These are phyloP conservation scores for Metacarcinus magister DNA, from an alignment of 2,888 invertebrate genomes.

Conservation along the genomic window DNA sequence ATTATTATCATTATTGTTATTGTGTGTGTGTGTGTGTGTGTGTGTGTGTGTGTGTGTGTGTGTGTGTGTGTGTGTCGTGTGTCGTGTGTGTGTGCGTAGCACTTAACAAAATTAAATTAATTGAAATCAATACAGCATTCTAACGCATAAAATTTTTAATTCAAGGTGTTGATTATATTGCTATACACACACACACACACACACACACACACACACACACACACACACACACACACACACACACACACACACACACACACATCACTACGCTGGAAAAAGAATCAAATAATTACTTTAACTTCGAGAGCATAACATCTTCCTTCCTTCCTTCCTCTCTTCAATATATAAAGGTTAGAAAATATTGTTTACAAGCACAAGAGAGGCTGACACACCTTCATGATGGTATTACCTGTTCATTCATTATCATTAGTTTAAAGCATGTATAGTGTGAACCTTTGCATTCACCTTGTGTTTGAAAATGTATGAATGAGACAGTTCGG, in stretches of 20 bases:
- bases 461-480: neutral
- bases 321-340: neutral
- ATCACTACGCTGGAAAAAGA: neutral
- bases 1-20: slow-evolving; percentile 22
- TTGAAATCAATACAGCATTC: neutral
- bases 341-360: neutral
- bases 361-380: neutral
- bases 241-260: slow-evolving; percentile 47
- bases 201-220: neutral
- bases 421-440: neutral
- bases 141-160: neutral
- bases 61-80: slow-evolving; percentile 39
- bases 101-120: neutral
- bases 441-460: neutral
- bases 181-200: neutral
- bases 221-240: slow-evolving; percentile 1
- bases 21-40: slow-evolving; percentile 2
- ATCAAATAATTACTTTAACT: no score
- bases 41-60: slow-evolving; percentile 39
- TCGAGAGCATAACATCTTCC: no score
- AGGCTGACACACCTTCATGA: neutral
- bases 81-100: neutral
- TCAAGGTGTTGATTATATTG: neutral
- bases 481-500: neutral
- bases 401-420: neutral